Evolutionary conservation across 2,888 invertebrate genomes (phyloP).

Genomic region (Siphlonurus alternatus): DNA sequence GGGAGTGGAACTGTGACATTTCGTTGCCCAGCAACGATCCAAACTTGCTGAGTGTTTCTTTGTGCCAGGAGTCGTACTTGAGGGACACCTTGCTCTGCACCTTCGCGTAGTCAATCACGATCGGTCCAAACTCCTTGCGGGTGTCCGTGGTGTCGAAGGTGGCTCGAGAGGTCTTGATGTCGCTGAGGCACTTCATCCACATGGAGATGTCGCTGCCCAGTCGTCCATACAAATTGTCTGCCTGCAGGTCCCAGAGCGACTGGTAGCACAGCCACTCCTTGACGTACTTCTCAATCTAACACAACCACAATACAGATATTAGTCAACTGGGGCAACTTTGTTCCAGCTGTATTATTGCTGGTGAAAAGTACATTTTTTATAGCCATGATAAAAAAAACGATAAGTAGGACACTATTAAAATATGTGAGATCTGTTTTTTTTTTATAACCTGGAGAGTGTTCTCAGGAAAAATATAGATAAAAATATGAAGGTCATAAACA

Average conservation of each 20-base stretch:
- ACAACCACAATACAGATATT: too few relatives aligned
- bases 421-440: too few relatives aligned
- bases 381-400: too few relatives aligned
- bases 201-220: conserved; percentile 83
- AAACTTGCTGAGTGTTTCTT: conserved; percentile 95
- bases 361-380: too few relatives aligned
- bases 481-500: too few relatives aligned
- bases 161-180: conserved; percentile 94
- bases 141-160: conserved; percentile 99
- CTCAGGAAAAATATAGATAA: too few relatives aligned
- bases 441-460: too few relatives aligned
- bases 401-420: too few relatives aligned
- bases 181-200: conserved; percentile 97
- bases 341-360: too few relatives aligned
- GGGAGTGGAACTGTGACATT: conserved; percentile 87
- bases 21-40: conserved; percentile 85
- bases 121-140: conserved; percentile 88
- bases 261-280: conserved; percentile 97
- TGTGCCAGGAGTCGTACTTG: conserved; percentile 99
- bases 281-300: conserved; percentile 71
- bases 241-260: conserved; percentile 96
- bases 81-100: conserved; percentile 98
- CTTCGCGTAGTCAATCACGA: conserved; percentile 96
- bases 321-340: too few relatives aligned
- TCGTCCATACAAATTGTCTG: conserved; percentile 84